These are phyloP conservation scores for Donacobius atricapilla DNA, from an alignment of 2,113 vertebrate species.

Conservation along the genomic window DNA sequence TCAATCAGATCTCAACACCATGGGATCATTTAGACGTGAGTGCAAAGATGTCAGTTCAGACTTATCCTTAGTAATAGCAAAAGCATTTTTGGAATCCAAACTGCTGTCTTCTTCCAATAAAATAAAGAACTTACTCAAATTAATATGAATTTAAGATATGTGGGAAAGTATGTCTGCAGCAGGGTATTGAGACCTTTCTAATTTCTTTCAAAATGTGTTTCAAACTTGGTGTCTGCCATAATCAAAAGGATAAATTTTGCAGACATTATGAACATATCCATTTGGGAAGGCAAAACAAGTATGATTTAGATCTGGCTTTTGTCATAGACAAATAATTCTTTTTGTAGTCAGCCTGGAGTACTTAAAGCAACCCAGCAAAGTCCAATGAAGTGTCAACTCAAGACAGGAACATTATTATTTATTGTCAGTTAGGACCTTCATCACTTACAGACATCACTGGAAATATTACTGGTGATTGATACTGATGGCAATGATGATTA, in stretches of 20 bases:
- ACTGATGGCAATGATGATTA: constrained; percentile 86
- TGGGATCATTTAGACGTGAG: background rate
- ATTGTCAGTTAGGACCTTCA: constrained; percentile 72
- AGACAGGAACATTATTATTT: constrained; percentile 80
- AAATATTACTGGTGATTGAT: constrained; percentile 84
- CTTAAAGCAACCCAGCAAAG: constrained; percentile 71
- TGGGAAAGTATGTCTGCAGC: background rate
- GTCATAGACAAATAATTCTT: constrained; percentile 84
- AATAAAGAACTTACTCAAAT: constrained; percentile 28
- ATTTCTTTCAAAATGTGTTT: constrained; percentile 58
- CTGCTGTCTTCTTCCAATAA: background rate
- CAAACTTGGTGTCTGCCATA: constrained; percentile 35
- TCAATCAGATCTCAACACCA: background rate
- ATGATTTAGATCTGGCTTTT: constrained; percentile 63
- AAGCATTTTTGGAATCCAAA: constrained; percentile 38
- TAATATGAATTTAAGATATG: background rate
- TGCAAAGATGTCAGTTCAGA: background rate
- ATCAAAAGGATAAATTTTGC: constrained; percentile 68
- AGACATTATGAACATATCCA: constrained; percentile 61
- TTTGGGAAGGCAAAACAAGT: constrained; percentile 74
- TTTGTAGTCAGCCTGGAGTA: constrained; percentile 70
- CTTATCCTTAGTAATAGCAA: background rate
- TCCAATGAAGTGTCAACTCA: constrained; percentile 74
- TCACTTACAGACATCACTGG: constrained; percentile 73
- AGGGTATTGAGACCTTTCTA: constrained; percentile 19